Base-by-base conservation (phyloP, 2,797 vertebrate species). In the Australoheros facetus region DNA sequence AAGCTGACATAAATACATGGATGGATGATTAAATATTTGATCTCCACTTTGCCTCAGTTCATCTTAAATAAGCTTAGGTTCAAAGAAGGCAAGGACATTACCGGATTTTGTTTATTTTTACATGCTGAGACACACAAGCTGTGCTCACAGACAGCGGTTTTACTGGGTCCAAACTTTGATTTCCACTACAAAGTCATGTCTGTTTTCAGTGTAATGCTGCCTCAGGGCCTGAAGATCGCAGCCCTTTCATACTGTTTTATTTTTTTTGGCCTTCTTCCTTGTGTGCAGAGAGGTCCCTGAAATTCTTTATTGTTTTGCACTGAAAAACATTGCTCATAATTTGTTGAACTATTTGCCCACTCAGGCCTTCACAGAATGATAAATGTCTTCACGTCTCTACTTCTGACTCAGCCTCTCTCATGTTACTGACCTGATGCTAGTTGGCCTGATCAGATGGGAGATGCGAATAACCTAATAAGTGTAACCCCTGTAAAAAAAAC, bases 341-440 rank as follows among this genome's bases (percentile, higher is more conserved):
- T n/a, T 69, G 5, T 19, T 51, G 48, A 51, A 51, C 42, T 51
- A 51, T 5, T 16, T 51, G 7, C 26, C 64, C 42, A 30, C 26
- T 48, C 45, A 30, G 64, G 26, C 45, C 51, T 69, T 51, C 64
- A 30, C 62, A 30, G 42, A 19, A 12, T 2, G 42, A 1, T n/a
- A 6, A 66, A 51, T 16, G 10, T 30, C 62, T 51, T 16, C 3
- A 1, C 16, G 17, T n/a, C 45, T 69, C 4, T 13, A n/a, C 26
- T 51, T 69, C 2, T 0, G 45, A 51, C 23, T 19, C 0, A 16
- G 17, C 16, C 10, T 19, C 39, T 66, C 42, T 48, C 23, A 0
- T 28, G 23, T 42, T 48, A 48, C 62, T 48, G 39, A 9, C 45
- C 62, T 66, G 23, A 66, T 48, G 23, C 39, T 39, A 66, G 1